Base-by-base conservation (phyloP, 1,140 invertebrate species). In the Drosophila lowei region DNA sequence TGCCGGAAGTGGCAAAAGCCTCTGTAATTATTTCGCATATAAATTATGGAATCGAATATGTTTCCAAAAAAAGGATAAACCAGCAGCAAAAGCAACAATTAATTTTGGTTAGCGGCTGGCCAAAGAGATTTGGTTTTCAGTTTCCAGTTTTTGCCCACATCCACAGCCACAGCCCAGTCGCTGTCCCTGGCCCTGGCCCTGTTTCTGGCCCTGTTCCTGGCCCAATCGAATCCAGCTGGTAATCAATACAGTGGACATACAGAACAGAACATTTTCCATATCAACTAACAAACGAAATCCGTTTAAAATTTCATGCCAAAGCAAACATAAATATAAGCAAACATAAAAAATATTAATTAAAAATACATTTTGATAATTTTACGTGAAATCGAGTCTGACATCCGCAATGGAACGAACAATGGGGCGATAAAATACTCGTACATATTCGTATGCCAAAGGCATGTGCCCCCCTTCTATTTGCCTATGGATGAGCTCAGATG, bases 361-460 rank as follows among this genome's bases (percentile, higher is more conserved):
- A 75, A 75, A 75, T 75, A 67, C 55, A 75, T 75, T 75, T 74
- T 75, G 30, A 75, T 75, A 54, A 62, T 77, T 58, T 63, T 76
- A 77, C 73, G 59, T 71, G 59, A 63, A 72, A 83, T 72, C 83
- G 52, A 81, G 57, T 64, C 73, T 62, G 84, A 88, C 83, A 88
- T 88, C 83, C 83, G 83, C 83, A 77, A 88, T 77, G 55, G 55
- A 88, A 77, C 52, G 63, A 83, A 78, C 78, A 77, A 88, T 78
- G 55, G 59, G 56, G 56, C 2, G 30, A 18, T 30, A 2, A 52
- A 72, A 47, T 18, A 2, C 18, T 2, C 18, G 18, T 18, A 2
- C 18, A 18, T 1, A 18, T 18, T 18, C 49, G 75, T 48, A 48
- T 53, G 47, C 30, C 30, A 64, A 71, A 61, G 16, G 34, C 15